Conservation (phyloP, 2,797 vertebrate species). For the Lophius americanus region DNA sequence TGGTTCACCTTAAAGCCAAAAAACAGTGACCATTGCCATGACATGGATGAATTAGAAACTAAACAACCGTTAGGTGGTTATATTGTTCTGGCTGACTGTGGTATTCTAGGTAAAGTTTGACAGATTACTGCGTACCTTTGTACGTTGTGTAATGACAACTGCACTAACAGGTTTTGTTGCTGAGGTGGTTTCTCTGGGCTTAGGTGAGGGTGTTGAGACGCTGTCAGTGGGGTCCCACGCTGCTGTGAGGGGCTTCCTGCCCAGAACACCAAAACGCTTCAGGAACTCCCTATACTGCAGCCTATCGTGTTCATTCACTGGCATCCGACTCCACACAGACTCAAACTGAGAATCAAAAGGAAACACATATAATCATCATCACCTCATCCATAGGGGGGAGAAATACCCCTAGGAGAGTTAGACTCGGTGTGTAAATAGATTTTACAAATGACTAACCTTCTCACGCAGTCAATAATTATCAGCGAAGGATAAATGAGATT, state of each 20-base stretch:
- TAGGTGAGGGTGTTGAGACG: neutral
- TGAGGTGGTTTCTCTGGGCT: neutral
- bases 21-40: no score
- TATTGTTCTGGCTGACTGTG: no score
- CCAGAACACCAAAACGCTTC: conserved; percentile 59
- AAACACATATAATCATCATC: conserved; percentile 12
- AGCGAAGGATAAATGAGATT: conserved; percentile 61
- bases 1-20: no score
- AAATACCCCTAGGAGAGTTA: conserved; percentile 9
- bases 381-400: conserved; percentile 17
- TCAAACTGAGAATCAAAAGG: conserved; percentile 72
- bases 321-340: conserved; percentile 76
- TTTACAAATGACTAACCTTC: conserved; percentile 57
- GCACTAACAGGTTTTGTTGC: no score
- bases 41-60: no score
- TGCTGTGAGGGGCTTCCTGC: neutral
- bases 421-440: conserved; percentile 35
- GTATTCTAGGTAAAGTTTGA: no score
- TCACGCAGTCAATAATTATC: conserved; percentile 63
- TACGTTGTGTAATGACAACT: no score
- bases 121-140: no score
- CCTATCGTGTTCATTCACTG: conserved; percentile 60
- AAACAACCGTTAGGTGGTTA: no score
- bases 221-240: neutral
- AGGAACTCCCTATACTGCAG: conserved; percentile 76